Evolutionary conservation across 2,797 vertebrate genomes (phyloP).

Genomic region (Neosilurus mollespiculum): DNA sequence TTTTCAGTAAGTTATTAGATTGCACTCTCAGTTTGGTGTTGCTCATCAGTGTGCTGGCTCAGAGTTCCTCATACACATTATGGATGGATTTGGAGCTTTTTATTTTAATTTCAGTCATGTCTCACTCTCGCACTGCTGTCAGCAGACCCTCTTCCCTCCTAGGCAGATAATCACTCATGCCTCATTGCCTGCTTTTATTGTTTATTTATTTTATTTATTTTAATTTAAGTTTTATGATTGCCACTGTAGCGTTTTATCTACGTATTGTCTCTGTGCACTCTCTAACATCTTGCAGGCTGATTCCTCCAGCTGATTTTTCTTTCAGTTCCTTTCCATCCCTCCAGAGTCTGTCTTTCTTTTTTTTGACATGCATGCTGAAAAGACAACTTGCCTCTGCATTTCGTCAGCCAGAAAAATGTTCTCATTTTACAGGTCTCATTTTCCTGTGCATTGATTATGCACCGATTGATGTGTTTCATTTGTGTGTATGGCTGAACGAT

Average conservation of each 20-base stretch:
- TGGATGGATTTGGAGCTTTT: conserved; percentile 37
- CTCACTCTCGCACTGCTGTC: conserved; percentile 40
- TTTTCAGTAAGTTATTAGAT: conserved; percentile 53
- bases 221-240: conserved; percentile 13
- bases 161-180: background rate
- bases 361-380: conserved; percentile 49
- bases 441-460: conserved; percentile 36
- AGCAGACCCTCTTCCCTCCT: background rate
- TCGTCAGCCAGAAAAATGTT: conserved; percentile 53
- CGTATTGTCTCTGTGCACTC: conserved; percentile 1
- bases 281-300: conserved; percentile 2
- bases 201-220: background rate
- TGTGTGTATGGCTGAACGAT: conserved; percentile 31
- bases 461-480: conserved; percentile 43
- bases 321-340: conserved; percentile 22
- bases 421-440: conserved; percentile 25
- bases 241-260: background rate
- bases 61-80: conserved; percentile 48
- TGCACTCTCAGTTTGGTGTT: conserved; percentile 35
- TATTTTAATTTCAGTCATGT: conserved; percentile 26
- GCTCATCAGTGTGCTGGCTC: conserved; percentile 50
- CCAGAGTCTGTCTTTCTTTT: conserved; percentile 16
- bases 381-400: conserved; percentile 65
- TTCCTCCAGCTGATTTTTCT: background rate
- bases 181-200: conserved; percentile 44